Evolutionary conservation across 2,113 vertebrate genomes (phyloP).

Genomic region (Hymenochirus boettgeri): DNA sequence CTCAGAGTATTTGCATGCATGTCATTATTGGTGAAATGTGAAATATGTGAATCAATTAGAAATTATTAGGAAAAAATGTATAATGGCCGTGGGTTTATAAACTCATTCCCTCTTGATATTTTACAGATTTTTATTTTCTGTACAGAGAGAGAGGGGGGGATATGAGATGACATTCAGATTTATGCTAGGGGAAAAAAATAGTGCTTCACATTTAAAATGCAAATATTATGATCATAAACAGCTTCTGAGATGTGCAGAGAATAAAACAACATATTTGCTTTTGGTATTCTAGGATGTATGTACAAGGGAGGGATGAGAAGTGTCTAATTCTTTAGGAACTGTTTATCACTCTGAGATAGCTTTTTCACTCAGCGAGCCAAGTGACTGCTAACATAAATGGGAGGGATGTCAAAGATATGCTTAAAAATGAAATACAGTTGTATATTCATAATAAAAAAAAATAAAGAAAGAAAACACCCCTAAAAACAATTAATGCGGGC

Average conservation of each 20-base stretch:
- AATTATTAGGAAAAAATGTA: not conserved
- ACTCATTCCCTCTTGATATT: not conserved
- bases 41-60: conserved; percentile 1
- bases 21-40: conserved; percentile 9
- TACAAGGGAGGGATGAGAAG: no score
- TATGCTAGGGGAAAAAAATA: conserved; percentile 27
- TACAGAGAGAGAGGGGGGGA: conserved; percentile 10
- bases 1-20: not conserved
- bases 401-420: no score
- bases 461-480: no score
- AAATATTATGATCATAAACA: conserved; percentile 29
- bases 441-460: no score
- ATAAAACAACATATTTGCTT: no score
- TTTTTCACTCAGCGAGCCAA: no score
- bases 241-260: conserved; percentile 15
- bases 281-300: no score
- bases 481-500: no score
- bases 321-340: no score
- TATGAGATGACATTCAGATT: conserved; percentile 28
- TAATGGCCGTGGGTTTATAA: not conserved
- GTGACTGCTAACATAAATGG: not conserved
- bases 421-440: no score
- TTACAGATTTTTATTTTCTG: conserved; percentile 1
- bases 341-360: no score
- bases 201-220: conserved; percentile 35